Conservation (phyloP, 2,113 vertebrate genomes). For the Tupaia chinensis region DNA sequence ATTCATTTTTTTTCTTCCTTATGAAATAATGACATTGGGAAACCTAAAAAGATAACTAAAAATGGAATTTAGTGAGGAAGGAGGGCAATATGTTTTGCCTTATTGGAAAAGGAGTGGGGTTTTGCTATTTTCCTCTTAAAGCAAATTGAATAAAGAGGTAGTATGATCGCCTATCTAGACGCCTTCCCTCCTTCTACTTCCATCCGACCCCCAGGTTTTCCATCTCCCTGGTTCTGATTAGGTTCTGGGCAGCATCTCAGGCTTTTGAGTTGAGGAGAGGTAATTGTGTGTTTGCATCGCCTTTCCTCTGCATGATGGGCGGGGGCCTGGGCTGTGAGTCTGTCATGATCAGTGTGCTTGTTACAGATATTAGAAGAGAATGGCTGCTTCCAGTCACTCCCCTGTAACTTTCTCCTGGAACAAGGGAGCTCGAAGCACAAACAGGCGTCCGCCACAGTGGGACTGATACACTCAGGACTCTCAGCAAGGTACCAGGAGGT, state of each 20-base stretch:
- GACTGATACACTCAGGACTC: background rate
- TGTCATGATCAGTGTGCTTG: fast-evolving
- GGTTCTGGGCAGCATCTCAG: background rate
- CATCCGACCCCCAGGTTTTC: background rate
- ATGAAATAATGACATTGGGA: background rate
- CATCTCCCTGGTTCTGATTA: background rate
- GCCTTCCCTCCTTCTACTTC: background rate
- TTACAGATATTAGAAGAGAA: background rate
- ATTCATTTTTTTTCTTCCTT: constrained; percentile 6
- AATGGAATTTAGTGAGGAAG: constrained; percentile 27
- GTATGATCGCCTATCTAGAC: background rate
- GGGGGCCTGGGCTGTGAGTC: background rate
- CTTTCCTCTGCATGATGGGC: background rate
- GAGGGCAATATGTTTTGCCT: background rate
- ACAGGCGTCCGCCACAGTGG: fast-evolving
- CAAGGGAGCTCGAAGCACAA: fast-evolving
- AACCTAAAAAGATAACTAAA: background rate
- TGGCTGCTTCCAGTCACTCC: fast-evolving
- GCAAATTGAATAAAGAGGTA: background rate
- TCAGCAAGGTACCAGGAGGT: background rate
- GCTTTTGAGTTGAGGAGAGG: background rate
- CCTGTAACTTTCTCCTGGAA: background rate
- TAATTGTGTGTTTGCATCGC: background rate
- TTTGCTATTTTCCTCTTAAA: constrained; percentile 14
- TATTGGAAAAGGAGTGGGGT: background rate